phyloP scores from a whole-genome alignment of 2,888 invertebrate genomes.

The Cynaeus angustus region DNA sequence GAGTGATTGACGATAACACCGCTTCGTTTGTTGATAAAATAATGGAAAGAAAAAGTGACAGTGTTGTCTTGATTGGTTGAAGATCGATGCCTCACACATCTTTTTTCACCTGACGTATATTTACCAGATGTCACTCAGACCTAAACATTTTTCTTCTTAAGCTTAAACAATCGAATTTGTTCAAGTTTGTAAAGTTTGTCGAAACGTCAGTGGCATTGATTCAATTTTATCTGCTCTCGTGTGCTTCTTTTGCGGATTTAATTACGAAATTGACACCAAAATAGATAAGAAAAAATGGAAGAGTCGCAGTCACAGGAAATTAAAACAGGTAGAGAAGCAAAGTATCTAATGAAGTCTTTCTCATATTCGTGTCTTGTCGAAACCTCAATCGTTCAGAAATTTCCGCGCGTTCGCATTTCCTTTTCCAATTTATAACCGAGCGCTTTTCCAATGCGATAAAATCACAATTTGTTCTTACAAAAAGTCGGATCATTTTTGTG shows the following conservation, averaged over 20 bases:
- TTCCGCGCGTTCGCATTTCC: neutral
- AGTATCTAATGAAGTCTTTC: neutral
- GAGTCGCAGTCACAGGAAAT: too few species aligned
- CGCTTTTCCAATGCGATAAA: neutral
- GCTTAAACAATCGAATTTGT: constrained; percentile 19
- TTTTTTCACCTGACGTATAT: constrained; percentile 9
- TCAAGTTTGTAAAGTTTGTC: constrained; percentile 5
- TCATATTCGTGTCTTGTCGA: neutral
- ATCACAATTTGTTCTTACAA: constrained; percentile 2
- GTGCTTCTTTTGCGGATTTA: constrained; percentile 32
- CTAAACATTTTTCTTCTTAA: constrained; percentile 20
- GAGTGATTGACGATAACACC: constrained; percentile 21
- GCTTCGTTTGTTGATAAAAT: constrained; percentile 26
- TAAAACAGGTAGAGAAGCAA: neutral
- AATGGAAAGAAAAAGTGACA: constrained; percentile 12
- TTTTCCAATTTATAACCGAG: neutral
- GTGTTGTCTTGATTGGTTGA: constrained; percentile 8
- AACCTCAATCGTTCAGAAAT: constrained; percentile 4
- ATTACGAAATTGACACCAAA: constrained; percentile 33
- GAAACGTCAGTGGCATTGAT: constrained; percentile 12
- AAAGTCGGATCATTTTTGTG: constrained; percentile 5
- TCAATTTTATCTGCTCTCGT: constrained; percentile 6
- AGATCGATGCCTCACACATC: constrained; percentile 5
- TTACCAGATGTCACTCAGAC: neutral
- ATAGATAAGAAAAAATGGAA: neutral